Percentiles rank a stretch among this genome's conserved stretches.
Conservation (phyloP, 1,140 invertebrate species). For the Lasioglossum baleicum region DNA sequence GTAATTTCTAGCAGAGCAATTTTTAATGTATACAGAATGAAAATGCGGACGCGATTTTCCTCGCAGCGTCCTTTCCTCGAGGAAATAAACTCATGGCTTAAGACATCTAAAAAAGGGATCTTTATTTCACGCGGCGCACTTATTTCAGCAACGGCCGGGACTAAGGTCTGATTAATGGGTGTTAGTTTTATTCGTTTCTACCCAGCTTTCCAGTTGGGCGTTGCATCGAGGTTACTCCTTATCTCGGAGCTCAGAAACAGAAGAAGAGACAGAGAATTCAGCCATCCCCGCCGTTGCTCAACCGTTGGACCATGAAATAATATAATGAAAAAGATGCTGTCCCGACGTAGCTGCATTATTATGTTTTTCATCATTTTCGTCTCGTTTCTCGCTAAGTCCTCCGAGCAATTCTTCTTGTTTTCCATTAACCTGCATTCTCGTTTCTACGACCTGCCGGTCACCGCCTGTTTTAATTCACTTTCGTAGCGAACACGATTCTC, state of each 20-base stretch:
- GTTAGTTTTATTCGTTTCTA: slow-evolving; percentile 73
- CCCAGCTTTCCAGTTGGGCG: slow-evolving; percentile 41
- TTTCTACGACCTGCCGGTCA: neutral
- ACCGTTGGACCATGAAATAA: slow-evolving; percentile 18
- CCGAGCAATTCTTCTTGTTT: neutral
- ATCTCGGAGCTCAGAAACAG: slow-evolving; percentile 29
- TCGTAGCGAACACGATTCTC: no score
- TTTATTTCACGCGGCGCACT: slow-evolving; percentile 69
- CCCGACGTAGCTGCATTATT: slow-evolving; percentile 23
- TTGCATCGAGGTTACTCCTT: slow-evolving; percentile 65
- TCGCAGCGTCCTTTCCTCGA: no score
- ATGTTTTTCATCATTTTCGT: slow-evolving; percentile 4
- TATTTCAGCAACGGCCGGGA: slow-evolving; percentile 63
- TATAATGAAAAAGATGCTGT: slow-evolving; percentile 43
- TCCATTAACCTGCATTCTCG: neutral
- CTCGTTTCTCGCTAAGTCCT: slow-evolving; percentile 7
- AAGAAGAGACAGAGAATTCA: neutral
- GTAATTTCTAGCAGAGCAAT: no score
- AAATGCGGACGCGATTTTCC: no score
- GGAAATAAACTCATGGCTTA: slow-evolving; percentile 77
- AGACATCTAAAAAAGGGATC: slow-evolving; percentile 70
- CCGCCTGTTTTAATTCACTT: no score
- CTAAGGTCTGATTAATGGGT: slow-evolving; percentile 75
- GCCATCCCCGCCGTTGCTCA: slow-evolving; percentile 25
- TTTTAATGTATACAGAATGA: no score